phyloP scores from a whole-genome alignment of 2,888 invertebrate genomes.

The Lissonota sp. region DNA sequence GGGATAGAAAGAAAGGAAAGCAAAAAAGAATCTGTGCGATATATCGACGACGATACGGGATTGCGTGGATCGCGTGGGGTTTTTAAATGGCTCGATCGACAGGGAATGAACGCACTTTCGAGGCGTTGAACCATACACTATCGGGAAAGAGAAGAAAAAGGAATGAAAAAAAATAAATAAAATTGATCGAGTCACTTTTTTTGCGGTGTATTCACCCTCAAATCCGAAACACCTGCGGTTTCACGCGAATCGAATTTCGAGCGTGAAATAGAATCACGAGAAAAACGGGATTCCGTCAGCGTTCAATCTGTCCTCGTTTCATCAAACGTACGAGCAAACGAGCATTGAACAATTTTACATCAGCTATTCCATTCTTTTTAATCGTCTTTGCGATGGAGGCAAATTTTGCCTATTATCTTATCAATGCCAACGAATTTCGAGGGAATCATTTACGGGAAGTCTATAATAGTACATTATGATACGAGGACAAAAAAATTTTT shows the following conservation, averaged over 20 bases:
- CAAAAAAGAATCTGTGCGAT: background rate
- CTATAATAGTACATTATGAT: too few relatives aligned
- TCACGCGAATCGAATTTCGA: conserved; percentile 1
- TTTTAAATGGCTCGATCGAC: conserved; percentile 37
- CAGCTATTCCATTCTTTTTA: too few relatives aligned
- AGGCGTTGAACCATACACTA: conserved; percentile 23
- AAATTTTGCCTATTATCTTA: too few relatives aligned
- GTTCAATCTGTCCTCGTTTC: background rate
- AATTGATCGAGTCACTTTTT: background rate
- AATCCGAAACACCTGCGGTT: background rate
- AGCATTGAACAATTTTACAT: background rate
- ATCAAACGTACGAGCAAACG: background rate
- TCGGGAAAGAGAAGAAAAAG: background rate
- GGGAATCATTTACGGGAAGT: too few relatives aligned
- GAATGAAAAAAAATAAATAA: conserved; percentile 7
- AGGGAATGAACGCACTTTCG: conserved; percentile 24
- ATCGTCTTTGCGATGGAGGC: too few relatives aligned
- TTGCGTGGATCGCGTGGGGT: background rate
- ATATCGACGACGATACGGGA: conserved; percentile 16
- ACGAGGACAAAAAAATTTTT: too few relatives aligned
- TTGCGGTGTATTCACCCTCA: background rate
- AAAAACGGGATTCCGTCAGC: background rate
- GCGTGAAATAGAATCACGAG: background rate
- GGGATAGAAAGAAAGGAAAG: background rate
- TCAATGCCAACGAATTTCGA: too few relatives aligned